Evolutionary conservation across 1,140 invertebrate genomes (phyloP).

Genomic region (Eriocheir sinensis): DNA sequence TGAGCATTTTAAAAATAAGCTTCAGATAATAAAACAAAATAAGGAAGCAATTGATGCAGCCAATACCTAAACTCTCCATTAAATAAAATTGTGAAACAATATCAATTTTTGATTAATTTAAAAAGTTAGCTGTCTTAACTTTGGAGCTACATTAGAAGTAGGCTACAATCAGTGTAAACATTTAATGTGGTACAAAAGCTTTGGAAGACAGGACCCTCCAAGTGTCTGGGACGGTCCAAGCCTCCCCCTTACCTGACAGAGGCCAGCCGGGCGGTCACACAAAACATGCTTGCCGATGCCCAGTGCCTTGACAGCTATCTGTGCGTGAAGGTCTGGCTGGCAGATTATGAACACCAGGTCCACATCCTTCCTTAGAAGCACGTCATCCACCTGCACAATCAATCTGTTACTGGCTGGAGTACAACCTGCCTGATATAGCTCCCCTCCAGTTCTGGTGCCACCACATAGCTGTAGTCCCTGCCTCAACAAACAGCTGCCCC

Average conservation of each 20-base stretch:
- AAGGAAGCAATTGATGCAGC: neutral
- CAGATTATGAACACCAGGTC: slow-evolving; percentile 97
- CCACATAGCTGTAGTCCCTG: neutral
- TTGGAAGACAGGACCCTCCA: too few relatives aligned
- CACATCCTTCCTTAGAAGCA: slow-evolving; percentile 95
- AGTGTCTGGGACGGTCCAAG: too few relatives aligned
- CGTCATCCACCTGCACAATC: slow-evolving; percentile 87
- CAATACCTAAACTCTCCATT: neutral
- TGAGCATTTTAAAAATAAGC: neutral
- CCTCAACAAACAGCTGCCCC: too few relatives aligned
- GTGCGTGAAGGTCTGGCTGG: slow-evolving; percentile 95
- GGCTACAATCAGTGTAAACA: too few relatives aligned
- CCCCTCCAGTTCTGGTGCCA: too few relatives aligned
- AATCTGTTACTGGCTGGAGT: neutral
- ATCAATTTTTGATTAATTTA: neutral
- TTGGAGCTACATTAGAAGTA: too few relatives aligned
- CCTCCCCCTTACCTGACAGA: slow-evolving; percentile 86
- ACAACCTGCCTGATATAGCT: neutral
- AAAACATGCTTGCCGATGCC: slow-evolving; percentile 99
- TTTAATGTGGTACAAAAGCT: too few relatives aligned
- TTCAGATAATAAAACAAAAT: neutral
- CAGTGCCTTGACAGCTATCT: slow-evolving; percentile 97
- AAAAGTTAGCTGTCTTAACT: neutral
- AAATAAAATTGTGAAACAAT: neutral
- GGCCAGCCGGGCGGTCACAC: slow-evolving; percentile 95